These are phyloP conservation scores for Oreocharis arfaki DNA, from an alignment of 2,113 vertebrate genomes.

Conservation along the genomic window DNA sequence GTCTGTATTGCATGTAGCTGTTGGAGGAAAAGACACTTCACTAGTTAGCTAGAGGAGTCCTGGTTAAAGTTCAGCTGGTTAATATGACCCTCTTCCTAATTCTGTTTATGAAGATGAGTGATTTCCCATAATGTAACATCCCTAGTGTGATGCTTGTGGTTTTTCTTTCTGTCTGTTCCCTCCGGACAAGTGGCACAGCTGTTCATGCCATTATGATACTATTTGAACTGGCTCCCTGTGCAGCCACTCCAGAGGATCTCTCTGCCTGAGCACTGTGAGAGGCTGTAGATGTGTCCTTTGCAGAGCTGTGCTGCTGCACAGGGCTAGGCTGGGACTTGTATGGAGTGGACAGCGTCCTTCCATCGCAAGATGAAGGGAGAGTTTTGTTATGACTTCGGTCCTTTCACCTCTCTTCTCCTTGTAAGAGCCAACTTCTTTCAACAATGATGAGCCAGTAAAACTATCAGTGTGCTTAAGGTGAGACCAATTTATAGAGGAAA, in stretches of 20 bases:
- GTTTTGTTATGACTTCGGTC: background rate
- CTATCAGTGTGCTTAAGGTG: background rate
- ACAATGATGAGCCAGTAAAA: background rate
- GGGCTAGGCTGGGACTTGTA: background rate
- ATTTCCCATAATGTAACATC: background rate
- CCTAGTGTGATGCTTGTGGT: background rate
- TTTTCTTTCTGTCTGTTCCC: background rate
- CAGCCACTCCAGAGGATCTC: background rate
- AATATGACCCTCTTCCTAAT: background rate
- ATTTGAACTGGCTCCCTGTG: background rate
- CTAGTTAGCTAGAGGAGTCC: background rate
- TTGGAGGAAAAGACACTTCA: background rate
- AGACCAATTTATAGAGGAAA: background rate
- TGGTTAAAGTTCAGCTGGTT: background rate
- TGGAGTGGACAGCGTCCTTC: background rate
- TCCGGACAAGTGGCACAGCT: background rate
- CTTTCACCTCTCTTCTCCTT: background rate
- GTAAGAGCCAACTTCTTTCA: background rate
- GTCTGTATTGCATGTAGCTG: background rate
- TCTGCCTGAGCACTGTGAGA: background rate
- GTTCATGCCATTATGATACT: background rate
- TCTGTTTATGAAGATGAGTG: background rate
- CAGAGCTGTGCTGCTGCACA: background rate
- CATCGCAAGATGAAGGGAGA: rapidly evolving
- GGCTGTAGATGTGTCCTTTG: rapidly evolving